Evolutionary conservation across 2,797 vertebrate species (phyloP).

Genomic region (Gephyroberyx darwinii): DNA sequence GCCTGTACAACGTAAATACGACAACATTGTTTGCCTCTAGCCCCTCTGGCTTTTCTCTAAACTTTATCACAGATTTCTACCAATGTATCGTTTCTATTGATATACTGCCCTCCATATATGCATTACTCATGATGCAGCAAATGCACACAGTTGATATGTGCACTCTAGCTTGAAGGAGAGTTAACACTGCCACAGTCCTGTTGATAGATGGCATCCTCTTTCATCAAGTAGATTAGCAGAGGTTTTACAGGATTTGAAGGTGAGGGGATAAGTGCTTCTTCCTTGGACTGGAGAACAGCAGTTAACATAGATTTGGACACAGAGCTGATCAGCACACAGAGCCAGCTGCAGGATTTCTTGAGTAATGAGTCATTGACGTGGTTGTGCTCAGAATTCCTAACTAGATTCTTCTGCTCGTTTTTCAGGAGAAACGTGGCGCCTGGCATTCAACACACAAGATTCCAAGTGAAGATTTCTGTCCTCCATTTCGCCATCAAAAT

Average conservation of each 20-base stretch:
- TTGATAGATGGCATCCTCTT: constrained; percentile 41
- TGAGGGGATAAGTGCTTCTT: constrained; percentile 17
- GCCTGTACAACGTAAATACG: too few relatives aligned
- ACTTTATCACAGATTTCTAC: too few relatives aligned
- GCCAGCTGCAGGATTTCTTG: constrained; percentile 30
- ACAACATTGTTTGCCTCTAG: too few relatives aligned
- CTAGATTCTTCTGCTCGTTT: constrained; percentile 21
- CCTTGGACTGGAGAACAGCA: constrained; percentile 16
- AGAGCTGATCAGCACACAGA: constrained; percentile 38
- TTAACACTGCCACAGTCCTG: constrained; percentile 16
- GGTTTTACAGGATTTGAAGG: constrained; percentile 60
- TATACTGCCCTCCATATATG: too few relatives aligned
- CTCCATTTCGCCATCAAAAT: constrained; percentile 14
- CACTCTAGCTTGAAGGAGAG: constrained; percentile 1
- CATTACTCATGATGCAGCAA: background rate
- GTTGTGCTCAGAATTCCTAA: constrained; percentile 20
- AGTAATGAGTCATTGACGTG: constrained; percentile 18
- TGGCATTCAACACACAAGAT: constrained; percentile 64
- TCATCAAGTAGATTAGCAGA: constrained; percentile 54
- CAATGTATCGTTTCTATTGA: too few relatives aligned
- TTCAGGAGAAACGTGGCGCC: constrained; percentile 47
- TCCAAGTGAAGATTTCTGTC: constrained; percentile 49
- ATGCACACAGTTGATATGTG: too few relatives aligned
- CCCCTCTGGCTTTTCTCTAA: too few relatives aligned
- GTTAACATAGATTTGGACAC: constrained; percentile 42